These are phyloP conservation scores for Hydropsyche tenuis DNA, from an alignment of 1,140 invertebrate genomes.

Conservation along the genomic window DNA sequence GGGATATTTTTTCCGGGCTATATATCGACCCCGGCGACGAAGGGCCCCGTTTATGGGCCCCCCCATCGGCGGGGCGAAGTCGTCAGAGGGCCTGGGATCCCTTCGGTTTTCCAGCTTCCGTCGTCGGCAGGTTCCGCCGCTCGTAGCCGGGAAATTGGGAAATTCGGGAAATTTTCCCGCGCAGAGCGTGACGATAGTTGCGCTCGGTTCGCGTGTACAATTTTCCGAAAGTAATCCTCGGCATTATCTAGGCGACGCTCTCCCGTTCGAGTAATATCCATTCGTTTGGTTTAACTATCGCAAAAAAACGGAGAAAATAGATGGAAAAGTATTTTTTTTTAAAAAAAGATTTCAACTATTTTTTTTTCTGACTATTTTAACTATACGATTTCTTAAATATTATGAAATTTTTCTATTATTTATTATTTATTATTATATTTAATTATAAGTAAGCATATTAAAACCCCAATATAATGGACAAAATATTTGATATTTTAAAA, in stretches of 20 bases:
- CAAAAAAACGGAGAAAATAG: no score
- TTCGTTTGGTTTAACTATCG: constrained; percentile 11
- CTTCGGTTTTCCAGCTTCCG: constrained; percentile 11
- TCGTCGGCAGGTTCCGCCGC: background rate
- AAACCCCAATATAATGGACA: no score
- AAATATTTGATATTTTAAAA: no score
- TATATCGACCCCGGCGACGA: constrained; percentile 42
- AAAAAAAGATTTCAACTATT: no score
- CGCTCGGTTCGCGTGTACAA: constrained; percentile 25
- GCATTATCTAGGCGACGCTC: constrained; percentile 20
- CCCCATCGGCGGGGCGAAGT: background rate
- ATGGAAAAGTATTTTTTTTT: no score
- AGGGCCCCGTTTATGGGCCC: constrained; percentile 21
- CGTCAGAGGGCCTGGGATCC: no score
- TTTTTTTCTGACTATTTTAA: no score
- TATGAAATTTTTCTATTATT: no score
- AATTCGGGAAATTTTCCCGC: constrained; percentile 24
- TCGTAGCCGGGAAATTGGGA: background rate
- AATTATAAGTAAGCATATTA: no score
- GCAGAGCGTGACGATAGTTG: constrained; percentile 40
- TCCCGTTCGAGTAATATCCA: constrained; percentile 23
- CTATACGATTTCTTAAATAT: no score
- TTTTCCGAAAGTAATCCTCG: constrained; percentile 11
- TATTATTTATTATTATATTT: no score
- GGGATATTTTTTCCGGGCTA: no score